These are phyloP conservation scores for Psephotus haematonotus DNA, from an alignment of 2,113 vertebrate genomes.

Conservation along the genomic window DNA sequence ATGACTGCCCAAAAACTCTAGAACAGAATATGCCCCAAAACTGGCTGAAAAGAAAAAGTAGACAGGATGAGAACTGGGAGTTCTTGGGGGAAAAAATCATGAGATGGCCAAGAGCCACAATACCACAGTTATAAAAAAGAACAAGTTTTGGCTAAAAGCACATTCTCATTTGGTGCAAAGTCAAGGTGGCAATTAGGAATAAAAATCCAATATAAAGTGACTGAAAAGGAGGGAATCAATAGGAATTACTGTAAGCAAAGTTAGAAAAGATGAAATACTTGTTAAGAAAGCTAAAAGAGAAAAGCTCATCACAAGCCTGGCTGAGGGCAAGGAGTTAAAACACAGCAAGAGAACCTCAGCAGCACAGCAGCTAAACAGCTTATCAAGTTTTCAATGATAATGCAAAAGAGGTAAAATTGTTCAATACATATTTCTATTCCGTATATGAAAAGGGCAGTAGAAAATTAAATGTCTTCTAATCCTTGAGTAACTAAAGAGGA, in stretches of 20 bases:
- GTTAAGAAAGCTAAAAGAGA: conserved; percentile 11
- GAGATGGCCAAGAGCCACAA: not conserved
- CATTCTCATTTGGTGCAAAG: not conserved
- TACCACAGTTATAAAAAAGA: not conserved
- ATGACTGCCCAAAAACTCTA: not conserved
- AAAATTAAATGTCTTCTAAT: not conserved
- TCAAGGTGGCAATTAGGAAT: conserved; percentile 13
- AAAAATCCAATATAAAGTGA: conserved; percentile 23
- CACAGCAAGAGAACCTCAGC: not conserved
- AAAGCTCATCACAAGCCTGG: not conserved
- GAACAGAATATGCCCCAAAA: not conserved
- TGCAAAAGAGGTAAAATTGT: not conserved
- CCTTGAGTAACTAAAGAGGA: not conserved
- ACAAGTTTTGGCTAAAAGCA: not conserved
- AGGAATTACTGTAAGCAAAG: conserved; percentile 36
- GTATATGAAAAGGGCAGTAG: not conserved
- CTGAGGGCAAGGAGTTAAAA: not conserved
- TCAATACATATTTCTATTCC: not conserved
- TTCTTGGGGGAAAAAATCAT: not conserved
- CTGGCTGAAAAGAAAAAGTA: not conserved
- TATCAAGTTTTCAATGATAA: not conserved
- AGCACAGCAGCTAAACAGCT: not conserved
- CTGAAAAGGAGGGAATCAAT: conserved; percentile 7
- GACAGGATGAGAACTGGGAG: not conserved
- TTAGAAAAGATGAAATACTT: conserved; percentile 47